A percentile compares a stretch with the other conserved stretches of the same genome.
phyloP scores from a whole-genome alignment of 2,888 invertebrate genomes.

The Pheosia gnoma region DNA sequence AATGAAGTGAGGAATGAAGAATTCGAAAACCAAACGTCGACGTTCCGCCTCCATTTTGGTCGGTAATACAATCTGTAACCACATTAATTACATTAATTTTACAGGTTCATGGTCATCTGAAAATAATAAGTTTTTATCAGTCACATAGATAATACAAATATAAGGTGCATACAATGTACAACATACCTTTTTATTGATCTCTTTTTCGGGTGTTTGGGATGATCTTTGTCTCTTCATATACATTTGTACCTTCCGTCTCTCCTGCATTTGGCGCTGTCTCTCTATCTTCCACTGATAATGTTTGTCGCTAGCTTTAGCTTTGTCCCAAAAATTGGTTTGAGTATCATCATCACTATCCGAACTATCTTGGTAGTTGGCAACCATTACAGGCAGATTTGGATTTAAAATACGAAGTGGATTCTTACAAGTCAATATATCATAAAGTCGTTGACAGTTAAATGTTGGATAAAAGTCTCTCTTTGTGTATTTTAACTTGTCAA shows the following conservation, averaged over 20 bases:
- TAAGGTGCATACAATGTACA: constrained; percentile 2
- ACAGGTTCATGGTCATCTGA: neutral
- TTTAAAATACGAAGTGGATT: constrained; percentile 79
- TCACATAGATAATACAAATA: constrained; percentile 42
- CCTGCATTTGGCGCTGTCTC: constrained; percentile 67
- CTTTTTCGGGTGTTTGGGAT: constrained; percentile 65
- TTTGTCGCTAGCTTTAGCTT: constrained; percentile 78
- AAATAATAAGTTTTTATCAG: constrained; percentile 5
- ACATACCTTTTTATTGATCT: constrained; percentile 82
- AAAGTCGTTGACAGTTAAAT: constrained; percentile 84
- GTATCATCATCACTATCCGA: constrained; percentile 72
- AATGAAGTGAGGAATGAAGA: constrained; percentile 89
- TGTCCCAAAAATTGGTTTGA: constrained; percentile 71
- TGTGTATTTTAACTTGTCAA: constrained; percentile 87
- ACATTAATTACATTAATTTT: neutral
- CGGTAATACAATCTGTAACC: constrained; percentile 70
- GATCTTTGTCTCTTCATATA: constrained; percentile 58
- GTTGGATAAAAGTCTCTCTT: constrained; percentile 86
- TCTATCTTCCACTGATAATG: constrained; percentile 79
- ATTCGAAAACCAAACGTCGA: constrained; percentile 86
- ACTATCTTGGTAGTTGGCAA: constrained; percentile 51
- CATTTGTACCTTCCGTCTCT: constrained; percentile 60
- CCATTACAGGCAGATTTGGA: constrained; percentile 62
- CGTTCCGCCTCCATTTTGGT: constrained; percentile 83
- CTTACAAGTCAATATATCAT: constrained; percentile 83